Conservation (phyloP, 2,113 vertebrate genomes). For the Xenotilapia longispinis region DNA sequence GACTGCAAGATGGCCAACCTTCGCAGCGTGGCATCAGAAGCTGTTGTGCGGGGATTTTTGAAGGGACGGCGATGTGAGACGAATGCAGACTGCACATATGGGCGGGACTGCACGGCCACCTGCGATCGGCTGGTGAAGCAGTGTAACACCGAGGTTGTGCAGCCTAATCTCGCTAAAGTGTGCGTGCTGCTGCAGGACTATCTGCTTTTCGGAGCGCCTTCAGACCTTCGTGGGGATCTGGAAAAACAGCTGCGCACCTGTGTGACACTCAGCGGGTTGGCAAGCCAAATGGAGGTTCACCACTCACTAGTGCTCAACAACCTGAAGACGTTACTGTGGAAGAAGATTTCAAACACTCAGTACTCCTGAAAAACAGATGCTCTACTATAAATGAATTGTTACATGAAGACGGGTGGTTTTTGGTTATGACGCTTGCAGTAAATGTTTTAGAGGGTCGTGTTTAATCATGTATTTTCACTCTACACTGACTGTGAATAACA, state of each 20-base stretch:
- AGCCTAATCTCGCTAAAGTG: conserved; percentile 94
- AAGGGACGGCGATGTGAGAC: conserved; percentile 85
- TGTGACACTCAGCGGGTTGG: conserved; percentile 87
- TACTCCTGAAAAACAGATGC: conserved; percentile 76
- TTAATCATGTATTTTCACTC: not conserved
- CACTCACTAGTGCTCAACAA: conserved; percentile 94
- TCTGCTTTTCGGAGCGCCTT: conserved; percentile 82
- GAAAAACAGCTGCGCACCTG: conserved; percentile 90
- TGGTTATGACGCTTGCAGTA: not conserved
- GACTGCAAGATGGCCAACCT: conserved; percentile 95
- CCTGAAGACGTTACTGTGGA: conserved; percentile 94
- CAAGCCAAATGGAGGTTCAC: conserved; percentile 95
- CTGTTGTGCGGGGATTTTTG: conserved; percentile 78
- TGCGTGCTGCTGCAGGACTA: conserved; percentile 86
- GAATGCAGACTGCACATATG: conserved; percentile 88
- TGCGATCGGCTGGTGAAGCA: conserved; percentile 89
- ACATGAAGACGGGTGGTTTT: not conserved
- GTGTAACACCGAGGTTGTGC: conserved; percentile 87
- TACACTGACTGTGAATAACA: conserved; percentile 16
- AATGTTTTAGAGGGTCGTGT: not conserved
- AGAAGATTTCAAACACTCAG: conserved; percentile 91
- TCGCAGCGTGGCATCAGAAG: conserved; percentile 82
- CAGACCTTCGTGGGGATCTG: conserved; percentile 79
- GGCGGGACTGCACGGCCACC: conserved; percentile 82
- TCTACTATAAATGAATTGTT: not conserved